A percentile compares a stretch with the other conserved stretches of the same genome.
Evolutionary conservation across 1,140 invertebrate species (phyloP).

Genomic region (Diprion similis): DNA sequence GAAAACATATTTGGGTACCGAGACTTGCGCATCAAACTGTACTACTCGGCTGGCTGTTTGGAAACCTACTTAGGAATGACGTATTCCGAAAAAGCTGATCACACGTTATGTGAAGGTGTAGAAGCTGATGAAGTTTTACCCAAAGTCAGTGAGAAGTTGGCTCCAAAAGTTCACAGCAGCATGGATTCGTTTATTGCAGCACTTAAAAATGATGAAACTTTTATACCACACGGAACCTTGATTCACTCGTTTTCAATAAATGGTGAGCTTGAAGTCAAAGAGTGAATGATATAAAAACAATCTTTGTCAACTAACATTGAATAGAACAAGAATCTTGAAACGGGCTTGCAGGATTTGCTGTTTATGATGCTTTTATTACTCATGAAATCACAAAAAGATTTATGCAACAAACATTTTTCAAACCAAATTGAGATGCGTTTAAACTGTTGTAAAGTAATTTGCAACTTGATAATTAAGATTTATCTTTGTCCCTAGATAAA

Average conservation of each 20-base stretch:
- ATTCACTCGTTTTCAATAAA: constrained; percentile 66
- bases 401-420: no score
- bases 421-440: no score
- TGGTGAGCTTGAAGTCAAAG: constrained; percentile 33
- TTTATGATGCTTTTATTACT: not conserved
- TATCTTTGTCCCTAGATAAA: not conserved
- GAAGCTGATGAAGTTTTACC: constrained; percentile 85
- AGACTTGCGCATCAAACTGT: constrained; percentile 80
- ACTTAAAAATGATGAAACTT: constrained; percentile 74
- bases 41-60: constrained; percentile 83
- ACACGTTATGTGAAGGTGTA: constrained; percentile 61
- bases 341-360: constrained; percentile 26
- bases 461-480: no score
- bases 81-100: constrained; percentile 69
- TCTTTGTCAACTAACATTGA: not conserved
- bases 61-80: constrained; percentile 74
- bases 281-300: constrained; percentile 17
- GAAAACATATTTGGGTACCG: constrained; percentile 95
- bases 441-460: no score
- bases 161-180: constrained; percentile 70
- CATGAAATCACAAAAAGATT: no score
- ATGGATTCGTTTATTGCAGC: constrained; percentile 73
- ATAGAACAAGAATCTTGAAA: constrained; percentile 35
- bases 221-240: constrained; percentile 76
- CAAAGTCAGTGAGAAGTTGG: constrained; percentile 69